Evolutionary conservation across 92 coral and sea anemone species (phyloP).

Genomic region (Phenganax stokvisi): DNA sequence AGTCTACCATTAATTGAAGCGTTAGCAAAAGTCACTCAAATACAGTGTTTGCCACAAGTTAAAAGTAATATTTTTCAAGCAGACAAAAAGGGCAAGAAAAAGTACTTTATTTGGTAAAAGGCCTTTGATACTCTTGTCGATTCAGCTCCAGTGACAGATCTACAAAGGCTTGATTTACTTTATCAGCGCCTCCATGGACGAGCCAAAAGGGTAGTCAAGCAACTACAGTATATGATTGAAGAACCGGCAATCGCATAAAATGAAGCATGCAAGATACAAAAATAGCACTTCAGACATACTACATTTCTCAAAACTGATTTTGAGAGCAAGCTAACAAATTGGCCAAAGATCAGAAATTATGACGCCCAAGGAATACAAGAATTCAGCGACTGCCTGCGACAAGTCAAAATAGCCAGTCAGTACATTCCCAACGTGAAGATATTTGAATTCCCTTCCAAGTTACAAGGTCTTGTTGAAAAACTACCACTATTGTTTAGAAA

Average conservation of each 20-base stretch:
- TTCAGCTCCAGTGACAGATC: constrained; percentile 43
- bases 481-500: constrained; percentile 30
- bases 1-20: constrained; percentile 47
- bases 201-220: constrained; percentile 45
- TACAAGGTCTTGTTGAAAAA: constrained; percentile 42
- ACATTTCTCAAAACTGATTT: constrained; percentile 43
- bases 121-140: constrained; percentile 41
- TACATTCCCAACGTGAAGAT: not conserved
- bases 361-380: constrained; percentile 53
- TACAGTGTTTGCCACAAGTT: constrained; percentile 44
- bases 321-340: constrained; percentile 41
- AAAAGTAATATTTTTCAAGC: constrained; percentile 32
- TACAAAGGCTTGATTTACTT: constrained; percentile 52
- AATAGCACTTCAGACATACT: constrained; percentile 48
- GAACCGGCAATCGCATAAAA: constrained; percentile 48
- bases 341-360: constrained; percentile 48
- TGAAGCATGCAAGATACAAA: constrained; percentile 46
- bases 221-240: constrained; percentile 45
- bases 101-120: constrained; percentile 39
- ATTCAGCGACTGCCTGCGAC: constrained; percentile 48
- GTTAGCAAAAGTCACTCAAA: not conserved
- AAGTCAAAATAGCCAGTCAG: not conserved
- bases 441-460: constrained; percentile 33
- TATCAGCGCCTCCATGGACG: constrained; percentile 50
- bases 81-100: constrained; percentile 44